Evolutionary conservation across 2,113 vertebrate genomes (phyloP).

Genomic region (Ursus arctos): DNA sequence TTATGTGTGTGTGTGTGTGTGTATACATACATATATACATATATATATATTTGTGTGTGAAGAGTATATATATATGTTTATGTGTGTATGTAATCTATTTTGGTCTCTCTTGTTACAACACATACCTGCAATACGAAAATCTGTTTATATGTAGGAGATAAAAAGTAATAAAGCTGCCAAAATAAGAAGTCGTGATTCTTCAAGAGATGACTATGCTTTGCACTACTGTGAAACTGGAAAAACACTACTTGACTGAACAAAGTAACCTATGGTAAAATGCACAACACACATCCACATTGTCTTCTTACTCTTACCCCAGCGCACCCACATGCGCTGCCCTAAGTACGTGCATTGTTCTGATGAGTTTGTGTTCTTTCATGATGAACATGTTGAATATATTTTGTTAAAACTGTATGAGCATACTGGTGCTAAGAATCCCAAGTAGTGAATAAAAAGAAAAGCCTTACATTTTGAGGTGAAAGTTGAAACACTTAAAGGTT

Average conservation of each 20-base stretch:
- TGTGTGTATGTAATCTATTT: background rate
- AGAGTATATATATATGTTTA: background rate
- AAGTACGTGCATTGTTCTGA: background rate
- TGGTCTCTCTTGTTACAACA: background rate
- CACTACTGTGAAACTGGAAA: background rate
- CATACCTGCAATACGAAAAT: background rate
- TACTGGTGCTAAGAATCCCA: background rate
- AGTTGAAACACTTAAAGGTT: conserved; percentile 1
- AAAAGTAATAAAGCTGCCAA: conserved; percentile 18
- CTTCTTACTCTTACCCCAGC: background rate
- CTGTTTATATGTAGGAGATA: background rate
- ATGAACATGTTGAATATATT: background rate
- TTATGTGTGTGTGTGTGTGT: background rate
- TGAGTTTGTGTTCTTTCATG: conserved; percentile 8
- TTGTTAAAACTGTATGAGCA: background rate
- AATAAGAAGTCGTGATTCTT: conserved; percentile 36
- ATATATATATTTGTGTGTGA: background rate
- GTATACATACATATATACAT: background rate
- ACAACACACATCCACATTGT: background rate
- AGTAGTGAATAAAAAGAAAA: conserved; percentile 32
- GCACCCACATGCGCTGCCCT: background rate
- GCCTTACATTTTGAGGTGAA: background rate
- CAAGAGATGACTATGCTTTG: background rate
- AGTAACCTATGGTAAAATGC: background rate
- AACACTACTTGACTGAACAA: background rate